A percentile compares a stretch with the other conserved stretches of the same genome.
Conservation (phyloP, 2,113 vertebrate genomes). For the Chionodraco myersi region DNA sequence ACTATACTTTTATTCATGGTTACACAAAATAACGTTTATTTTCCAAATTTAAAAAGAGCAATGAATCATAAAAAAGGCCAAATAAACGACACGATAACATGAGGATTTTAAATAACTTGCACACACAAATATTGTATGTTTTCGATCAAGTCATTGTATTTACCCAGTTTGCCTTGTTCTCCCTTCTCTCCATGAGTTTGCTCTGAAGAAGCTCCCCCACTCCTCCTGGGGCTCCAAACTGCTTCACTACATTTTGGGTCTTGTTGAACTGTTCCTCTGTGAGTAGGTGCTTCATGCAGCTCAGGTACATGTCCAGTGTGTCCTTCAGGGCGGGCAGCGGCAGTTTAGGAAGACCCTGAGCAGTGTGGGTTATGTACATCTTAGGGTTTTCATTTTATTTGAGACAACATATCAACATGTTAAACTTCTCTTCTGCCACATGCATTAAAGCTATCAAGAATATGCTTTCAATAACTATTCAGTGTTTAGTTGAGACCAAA, state of each 20-base stretch:
- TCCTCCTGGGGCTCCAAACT: conserved; percentile 88
- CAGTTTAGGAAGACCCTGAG: conserved; percentile 89
- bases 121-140: not conserved
- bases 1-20: not conserved
- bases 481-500: not conserved
- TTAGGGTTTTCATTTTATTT: not conserved
- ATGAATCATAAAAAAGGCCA: not conserved
- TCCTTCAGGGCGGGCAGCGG: conserved; percentile 90
- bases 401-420: not conserved
- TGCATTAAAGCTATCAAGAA: not conserved
- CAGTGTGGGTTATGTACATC: not conserved
- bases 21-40: not conserved
- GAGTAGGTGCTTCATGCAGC: conserved; percentile 89
- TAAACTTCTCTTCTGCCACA: not conserved
- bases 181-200: conserved; percentile 88
- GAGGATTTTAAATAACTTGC: not conserved
- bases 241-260: conserved; percentile 85
- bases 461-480: not conserved
- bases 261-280: conserved; percentile 89
- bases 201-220: conserved; percentile 90
- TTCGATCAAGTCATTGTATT: not conserved
- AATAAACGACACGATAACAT: not conserved
- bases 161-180: conserved; percentile 92
- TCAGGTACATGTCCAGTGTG: conserved; percentile 90
- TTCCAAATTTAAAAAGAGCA: not conserved